Conservation (phyloP, 2,888 invertebrate genomes). For the Drosophila recens region DNA sequence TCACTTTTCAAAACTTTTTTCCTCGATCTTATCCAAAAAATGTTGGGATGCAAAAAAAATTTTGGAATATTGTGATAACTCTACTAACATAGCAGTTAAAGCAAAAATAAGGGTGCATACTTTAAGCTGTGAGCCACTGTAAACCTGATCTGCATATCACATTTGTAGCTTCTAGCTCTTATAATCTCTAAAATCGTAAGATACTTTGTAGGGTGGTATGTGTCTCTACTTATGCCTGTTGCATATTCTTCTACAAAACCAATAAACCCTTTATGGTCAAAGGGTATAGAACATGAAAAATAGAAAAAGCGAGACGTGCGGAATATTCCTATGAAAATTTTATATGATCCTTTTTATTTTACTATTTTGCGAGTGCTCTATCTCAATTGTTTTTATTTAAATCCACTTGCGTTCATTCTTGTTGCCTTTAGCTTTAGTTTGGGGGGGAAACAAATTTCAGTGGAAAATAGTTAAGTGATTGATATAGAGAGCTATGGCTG, state of each 20-base stretch:
- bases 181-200: too few relatives aligned
- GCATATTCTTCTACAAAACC: neutral
- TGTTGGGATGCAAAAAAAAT: too few relatives aligned
- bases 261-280: neutral
- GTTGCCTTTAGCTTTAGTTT: constrained; percentile 4
- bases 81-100: too few relatives aligned
- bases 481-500: constrained; percentile 54
- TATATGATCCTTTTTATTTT: constrained; percentile 19
- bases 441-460: constrained; percentile 44
- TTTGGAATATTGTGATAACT: too few relatives aligned
- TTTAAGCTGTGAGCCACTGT: too few relatives aligned
- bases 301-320: constrained; percentile 35
- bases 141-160: too few relatives aligned
- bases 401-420: constrained; percentile 28
- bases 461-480: constrained; percentile 66
- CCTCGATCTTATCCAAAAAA: too few relatives aligned
- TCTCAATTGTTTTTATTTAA: constrained; percentile 52
- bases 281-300: constrained; percentile 3
- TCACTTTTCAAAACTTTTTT: too few relatives aligned
- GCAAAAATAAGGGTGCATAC: too few relatives aligned
- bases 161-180: too few relatives aligned
- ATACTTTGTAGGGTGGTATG: too few relatives aligned
- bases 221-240: neutral
- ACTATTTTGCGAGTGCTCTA: constrained; percentile 14
- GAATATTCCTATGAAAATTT: constrained; percentile 38